phyloP scores from a whole-genome alignment of 2,113 vertebrate species.

The Motacilla tschutschensis region DNA sequence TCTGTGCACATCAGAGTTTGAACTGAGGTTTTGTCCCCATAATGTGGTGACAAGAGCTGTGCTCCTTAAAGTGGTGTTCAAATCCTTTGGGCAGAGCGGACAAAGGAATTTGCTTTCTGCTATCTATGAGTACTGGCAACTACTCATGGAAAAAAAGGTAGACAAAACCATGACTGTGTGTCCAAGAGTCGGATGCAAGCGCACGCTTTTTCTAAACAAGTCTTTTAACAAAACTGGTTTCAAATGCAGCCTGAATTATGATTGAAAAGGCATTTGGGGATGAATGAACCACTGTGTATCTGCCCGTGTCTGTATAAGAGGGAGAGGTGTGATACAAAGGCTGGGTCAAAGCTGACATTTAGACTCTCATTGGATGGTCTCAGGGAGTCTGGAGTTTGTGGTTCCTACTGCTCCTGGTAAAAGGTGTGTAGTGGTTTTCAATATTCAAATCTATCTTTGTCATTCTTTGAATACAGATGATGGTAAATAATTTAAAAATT shows the following conservation, averaged over 20 bases:
- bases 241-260: background rate
- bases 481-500: background rate
- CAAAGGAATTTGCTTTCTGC: background rate
- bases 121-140: background rate
- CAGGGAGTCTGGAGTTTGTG: background rate
- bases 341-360: background rate
- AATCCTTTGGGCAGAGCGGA: background rate
- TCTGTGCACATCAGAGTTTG: fast-evolving
- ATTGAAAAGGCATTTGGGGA: background rate
- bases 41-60: background rate
- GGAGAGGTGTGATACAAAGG: background rate
- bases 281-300: background rate
- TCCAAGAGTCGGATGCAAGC: background rate
- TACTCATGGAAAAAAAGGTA: background rate
- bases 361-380: fast-evolving
- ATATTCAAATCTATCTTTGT: background rate
- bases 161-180: fast-evolving
- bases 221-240: background rate
- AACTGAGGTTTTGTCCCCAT: background rate
- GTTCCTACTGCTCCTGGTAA: background rate
- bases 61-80: background rate
- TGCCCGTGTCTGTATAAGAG: background rate
- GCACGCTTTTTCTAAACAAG: background rate
- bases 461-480: background rate
- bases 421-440: background rate